Evolutionary conservation across 2,113 vertebrate genomes (phyloP), one percentile per base, ranked within the genome.

Genomic region (Pyxicephalus adspersus): DNA sequence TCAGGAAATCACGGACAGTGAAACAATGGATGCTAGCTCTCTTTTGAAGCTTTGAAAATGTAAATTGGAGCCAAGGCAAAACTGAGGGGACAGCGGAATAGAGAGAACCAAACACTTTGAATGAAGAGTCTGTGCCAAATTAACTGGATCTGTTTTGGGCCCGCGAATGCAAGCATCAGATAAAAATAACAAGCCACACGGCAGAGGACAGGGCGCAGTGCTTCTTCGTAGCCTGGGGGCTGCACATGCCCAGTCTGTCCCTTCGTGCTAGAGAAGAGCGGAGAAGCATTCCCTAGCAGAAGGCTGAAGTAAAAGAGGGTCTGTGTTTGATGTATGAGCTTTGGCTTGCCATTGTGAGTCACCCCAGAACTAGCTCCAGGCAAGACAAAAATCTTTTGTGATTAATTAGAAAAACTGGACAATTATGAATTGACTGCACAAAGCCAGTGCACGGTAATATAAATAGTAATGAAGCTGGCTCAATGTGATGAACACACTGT

Each of bases 371-470:
- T 89, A 90, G 94, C 95, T 94, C 90, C 88, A 90, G 94, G 94
- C 95, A 87, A 95, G 94, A 94, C 92, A 95, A 94, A 94, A 94
- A 94, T 94, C 91, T 95, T 95, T 94, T 94, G 94, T 95, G 95
- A 95, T 96, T 96, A 95, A 96, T 95, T 96, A 94, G 93, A 93
- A 96, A 95, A 94, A 95, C 89, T 90, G 92, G 93, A 95, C 94
- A 92, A 94, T 95, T 95, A 95, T 92, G 91, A 95, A 94, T 91
- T 87, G 94, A 91, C 91, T 94, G 90, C 91, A 88, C 89, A 76
- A 92, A 92, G 91, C 87, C 91, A 90, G 92, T 64, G 87, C 85
- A 89, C 52, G 89, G 88, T 87, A 92, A 92, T 92, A 94, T 93
- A 93, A 95, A 94, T 94, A 94, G 90, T 92, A 94, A 95, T 91